Base-by-base conservation (phyloP, 2,113 vertebrate genomes). In the Datnioides undecimradiatus region DNA sequence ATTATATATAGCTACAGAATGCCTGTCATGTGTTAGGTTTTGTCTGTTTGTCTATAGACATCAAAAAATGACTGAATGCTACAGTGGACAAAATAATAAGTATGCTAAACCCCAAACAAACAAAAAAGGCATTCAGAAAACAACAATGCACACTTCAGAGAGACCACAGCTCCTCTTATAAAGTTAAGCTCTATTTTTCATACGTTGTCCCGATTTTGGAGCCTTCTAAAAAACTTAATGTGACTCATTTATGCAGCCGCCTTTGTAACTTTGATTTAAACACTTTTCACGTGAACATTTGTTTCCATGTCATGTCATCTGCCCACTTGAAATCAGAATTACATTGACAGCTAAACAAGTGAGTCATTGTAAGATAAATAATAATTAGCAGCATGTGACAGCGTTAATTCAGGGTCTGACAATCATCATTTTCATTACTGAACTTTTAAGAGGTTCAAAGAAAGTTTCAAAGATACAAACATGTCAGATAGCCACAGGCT, bases 351-450 rank as follows among this genome's bases (percentile, higher is more conserved):
- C 73, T 31, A 14, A 60, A 76, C 5, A 62, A 77, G 31, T 68
- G 34, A 83, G 27, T 76, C 65, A 68, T 46, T 23, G 19, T 13
- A 27, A 49, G 31, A 76, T 70, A 60, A 40, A 76, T 51, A 72
- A 72, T 52, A 81, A 75, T 79, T 41, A 46, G 29, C 27, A 29
- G 46, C 46, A 46, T 55, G 12, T 77, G 82, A 74, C 81, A 80
- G 72, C 64, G 67, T 62, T 36, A 66, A 76, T 14, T 52, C 38
- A 68, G 13, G 23, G 4, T 45, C 33, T 63, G 76, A 80, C 68
- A 72, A 49, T 72, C 66, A 38, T 3, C 31, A 6, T 49, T 45
- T 55, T 76, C 19, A 65, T 10, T 16, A 23, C 1, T 8, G 27
- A 23, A 27, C 41, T 43, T 78, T 19, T 13, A 43, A 16, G 27